These are phyloP conservation scores for Cuniculus paca DNA, from an alignment of 2,797 vertebrate species.

Conservation along the genomic window DNA sequence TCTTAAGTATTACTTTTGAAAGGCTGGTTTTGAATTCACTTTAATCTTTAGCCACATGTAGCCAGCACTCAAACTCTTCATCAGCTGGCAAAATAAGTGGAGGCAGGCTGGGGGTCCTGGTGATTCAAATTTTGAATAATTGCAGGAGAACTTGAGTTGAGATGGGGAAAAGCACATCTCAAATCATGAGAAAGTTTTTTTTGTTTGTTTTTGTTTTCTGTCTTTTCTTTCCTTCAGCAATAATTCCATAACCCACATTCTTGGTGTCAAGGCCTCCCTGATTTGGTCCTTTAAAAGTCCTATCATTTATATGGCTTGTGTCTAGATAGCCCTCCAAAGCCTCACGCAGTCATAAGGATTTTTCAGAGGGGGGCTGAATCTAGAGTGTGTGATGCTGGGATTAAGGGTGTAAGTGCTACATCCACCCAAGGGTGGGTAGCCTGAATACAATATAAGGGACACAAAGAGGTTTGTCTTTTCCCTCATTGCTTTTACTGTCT, in stretches of 20 bases:
- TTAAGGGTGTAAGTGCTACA: too few species aligned
- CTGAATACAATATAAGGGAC: too few species aligned
- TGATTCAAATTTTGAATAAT: neutral
- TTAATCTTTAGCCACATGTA: neutral
- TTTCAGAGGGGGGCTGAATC: too few species aligned
- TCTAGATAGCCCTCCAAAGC: too few species aligned
- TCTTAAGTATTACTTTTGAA: conserved; percentile 10
- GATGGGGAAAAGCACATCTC: neutral
- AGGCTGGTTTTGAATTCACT: conserved; percentile 8
- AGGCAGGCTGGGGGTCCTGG: neutral
- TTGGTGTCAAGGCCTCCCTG: neutral
- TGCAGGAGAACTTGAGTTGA: neutral
- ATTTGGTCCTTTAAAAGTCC: neutral
- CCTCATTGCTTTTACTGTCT: too few species aligned
- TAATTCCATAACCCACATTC: neutral
- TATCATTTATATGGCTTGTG: too few species aligned
- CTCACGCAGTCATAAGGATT: too few species aligned
- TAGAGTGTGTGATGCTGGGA: too few species aligned
- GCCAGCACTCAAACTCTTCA: neutral
- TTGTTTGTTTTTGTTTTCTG: neutral
- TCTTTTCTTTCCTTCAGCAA: neutral
- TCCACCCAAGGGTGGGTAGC: too few species aligned
- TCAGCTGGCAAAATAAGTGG: neutral
- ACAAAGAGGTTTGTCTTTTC: too few species aligned
- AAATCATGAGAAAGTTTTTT: neutral